A percentile compares a stretch with the other conserved stretches of the same genome.
Conservation (phyloP, 2,113 vertebrate genomes). For the Bubo blakistoni region DNA sequence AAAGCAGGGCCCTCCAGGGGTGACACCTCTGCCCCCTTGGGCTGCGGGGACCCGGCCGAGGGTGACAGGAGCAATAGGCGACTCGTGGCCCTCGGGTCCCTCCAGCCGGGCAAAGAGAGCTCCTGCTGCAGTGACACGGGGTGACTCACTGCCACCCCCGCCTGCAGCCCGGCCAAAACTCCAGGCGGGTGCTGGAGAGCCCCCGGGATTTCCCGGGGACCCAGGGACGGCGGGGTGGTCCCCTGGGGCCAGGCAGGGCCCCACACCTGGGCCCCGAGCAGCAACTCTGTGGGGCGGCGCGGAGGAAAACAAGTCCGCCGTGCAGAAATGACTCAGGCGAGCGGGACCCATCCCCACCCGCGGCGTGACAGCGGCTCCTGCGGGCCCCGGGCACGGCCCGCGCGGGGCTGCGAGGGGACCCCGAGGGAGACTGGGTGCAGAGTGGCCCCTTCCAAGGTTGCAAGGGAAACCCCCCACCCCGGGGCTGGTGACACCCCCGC, state of each 20-base stretch:
- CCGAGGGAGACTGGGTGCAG: fast-evolving
- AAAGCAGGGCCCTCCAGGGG: neutral
- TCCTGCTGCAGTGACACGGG: neutral
- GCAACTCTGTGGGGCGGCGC: neutral
- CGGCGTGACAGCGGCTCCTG: neutral
- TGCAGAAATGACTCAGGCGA: neutral
- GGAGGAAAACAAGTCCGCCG: neutral
- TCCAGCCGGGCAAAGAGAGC: fast-evolving
- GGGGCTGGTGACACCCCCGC: too few species aligned
- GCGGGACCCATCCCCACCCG: neutral
- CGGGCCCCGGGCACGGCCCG: fast-evolving
- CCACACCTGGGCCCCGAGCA: neutral
- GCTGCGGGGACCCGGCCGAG: fast-evolving
- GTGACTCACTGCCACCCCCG: neutral
- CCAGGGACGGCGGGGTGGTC: neutral
- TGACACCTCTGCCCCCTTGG: neutral
- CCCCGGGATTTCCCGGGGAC: conserved; percentile 18
- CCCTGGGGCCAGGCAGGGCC: neutral
- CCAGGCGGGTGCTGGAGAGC: neutral
- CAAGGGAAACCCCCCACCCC: neutral
- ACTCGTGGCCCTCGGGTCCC: neutral
- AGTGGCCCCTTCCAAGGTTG: neutral
- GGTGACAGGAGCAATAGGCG: fast-evolving
- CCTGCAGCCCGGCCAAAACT: neutral
- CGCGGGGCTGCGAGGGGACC: neutral